phyloP scores from a whole-genome alignment of 2,888 invertebrate species.

The Pseudococcus jackbeardsleyi region DNA sequence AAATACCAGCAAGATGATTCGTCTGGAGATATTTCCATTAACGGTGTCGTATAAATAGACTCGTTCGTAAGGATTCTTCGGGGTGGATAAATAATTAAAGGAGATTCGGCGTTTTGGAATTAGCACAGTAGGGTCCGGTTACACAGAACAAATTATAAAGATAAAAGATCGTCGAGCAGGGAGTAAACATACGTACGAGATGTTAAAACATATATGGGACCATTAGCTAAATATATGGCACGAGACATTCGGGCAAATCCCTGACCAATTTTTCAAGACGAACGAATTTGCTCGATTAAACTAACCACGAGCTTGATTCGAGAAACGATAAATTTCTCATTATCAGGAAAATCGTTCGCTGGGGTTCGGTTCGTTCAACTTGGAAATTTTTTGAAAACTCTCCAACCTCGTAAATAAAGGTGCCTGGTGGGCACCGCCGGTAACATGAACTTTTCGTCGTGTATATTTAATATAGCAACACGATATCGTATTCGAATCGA shows the following conservation, averaged over 20 bases:
- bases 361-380: background rate
- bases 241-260: conserved; percentile 3
- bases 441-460: background rate
- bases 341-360: background rate
- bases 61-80: background rate
- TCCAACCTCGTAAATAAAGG: background rate
- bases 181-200: background rate
- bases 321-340: conserved; percentile 31
- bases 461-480: background rate
- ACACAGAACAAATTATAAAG: background rate
- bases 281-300: conserved; percentile 28
- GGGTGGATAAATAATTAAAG: conserved; percentile 15
- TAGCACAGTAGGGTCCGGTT: background rate
- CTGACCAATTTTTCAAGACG: conserved; percentile 37
- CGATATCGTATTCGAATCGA: background rate
- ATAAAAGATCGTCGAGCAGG: background rate
- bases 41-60: background rate
- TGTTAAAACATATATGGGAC: background rate
- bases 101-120: background rate
- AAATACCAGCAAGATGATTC: background rate
- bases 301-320: conserved; percentile 19
- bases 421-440: background rate
- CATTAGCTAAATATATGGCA: background rate
- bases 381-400: background rate
- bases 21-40: background rate